Percentiles rank a stretch among this genome's conserved stretches.
Conservation (phyloP, 2,113 vertebrate species). For the Corvus hawaiiensis region DNA sequence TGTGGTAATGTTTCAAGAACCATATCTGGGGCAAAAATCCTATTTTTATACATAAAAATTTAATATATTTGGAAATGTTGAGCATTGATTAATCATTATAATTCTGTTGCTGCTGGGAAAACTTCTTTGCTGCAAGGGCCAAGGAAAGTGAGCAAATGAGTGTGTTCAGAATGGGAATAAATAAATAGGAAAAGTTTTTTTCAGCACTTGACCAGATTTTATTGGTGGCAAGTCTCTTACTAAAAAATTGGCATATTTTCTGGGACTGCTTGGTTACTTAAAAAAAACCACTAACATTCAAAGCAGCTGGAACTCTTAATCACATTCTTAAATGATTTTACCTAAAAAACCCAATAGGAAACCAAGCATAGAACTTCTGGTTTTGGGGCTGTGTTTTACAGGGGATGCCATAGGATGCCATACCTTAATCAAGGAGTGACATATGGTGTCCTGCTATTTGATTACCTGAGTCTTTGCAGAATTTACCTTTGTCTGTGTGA, state of each 20-base stretch:
- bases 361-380: neutral
- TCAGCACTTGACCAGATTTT: neutral
- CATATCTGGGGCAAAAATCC: neutral
- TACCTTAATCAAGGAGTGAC: neutral
- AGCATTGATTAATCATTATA: neutral
- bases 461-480: neutral
- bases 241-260: neutral
- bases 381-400: neutral
- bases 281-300: neutral
- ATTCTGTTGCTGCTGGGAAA: neutral
- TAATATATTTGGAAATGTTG: neutral
- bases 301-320: neutral
- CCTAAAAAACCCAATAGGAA: neutral
- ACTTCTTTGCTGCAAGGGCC: neutral
- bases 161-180: neutral
- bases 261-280: neutral
- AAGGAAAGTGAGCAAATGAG: neutral
- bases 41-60: neutral
- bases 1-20: neutral
- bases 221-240: neutral
- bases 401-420: neutral
- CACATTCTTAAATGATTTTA: neutral
- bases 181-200: neutral
- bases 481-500: neutral
- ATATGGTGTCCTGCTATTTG: neutral